Percentiles rank a stretch among this genome's conserved stretches.
phyloP scores from a whole-genome alignment of 2,797 vertebrate genomes.

The Megaceryle alcyon region DNA sequence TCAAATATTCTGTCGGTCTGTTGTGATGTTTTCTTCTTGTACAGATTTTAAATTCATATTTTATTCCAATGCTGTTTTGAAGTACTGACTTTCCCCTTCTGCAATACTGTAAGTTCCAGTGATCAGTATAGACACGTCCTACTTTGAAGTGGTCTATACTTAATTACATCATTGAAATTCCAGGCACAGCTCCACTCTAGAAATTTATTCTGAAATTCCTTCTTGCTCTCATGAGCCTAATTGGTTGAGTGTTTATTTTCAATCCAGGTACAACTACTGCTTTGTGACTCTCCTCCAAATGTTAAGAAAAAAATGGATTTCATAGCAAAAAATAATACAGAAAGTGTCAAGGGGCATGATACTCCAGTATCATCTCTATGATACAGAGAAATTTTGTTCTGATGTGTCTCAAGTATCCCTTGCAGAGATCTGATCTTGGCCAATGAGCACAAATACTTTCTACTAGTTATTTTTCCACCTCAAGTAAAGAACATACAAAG shows the following conservation, averaged over 20 bases:
- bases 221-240: slow-evolving; percentile 64
- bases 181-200: slow-evolving; percentile 44
- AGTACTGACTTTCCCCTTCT: slow-evolving; percentile 22
- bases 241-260: slow-evolving; percentile 41
- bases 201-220: slow-evolving; percentile 64
- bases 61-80: background rate
- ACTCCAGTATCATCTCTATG: background rate
- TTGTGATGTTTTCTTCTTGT: background rate
- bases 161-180: slow-evolving; percentile 67
- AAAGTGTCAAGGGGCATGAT: background rate
- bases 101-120: background rate
- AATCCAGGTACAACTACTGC: slow-evolving; percentile 33
- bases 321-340: background rate
- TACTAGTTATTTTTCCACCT: background rate
- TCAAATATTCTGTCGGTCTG: background rate
- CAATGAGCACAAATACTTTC: background rate
- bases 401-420: background rate
- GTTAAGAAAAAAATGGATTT: background rate
- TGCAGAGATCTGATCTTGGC: background rate
- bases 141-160: slow-evolving; percentile 51
- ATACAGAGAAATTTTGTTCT: background rate
- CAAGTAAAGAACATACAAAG: background rate
- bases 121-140: slow-evolving; percentile 38
- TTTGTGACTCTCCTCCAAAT: slow-evolving; percentile 54
- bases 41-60: background rate